Conservation (phyloP, 2,888 invertebrate species). For the Dorcus hopei region DNA sequence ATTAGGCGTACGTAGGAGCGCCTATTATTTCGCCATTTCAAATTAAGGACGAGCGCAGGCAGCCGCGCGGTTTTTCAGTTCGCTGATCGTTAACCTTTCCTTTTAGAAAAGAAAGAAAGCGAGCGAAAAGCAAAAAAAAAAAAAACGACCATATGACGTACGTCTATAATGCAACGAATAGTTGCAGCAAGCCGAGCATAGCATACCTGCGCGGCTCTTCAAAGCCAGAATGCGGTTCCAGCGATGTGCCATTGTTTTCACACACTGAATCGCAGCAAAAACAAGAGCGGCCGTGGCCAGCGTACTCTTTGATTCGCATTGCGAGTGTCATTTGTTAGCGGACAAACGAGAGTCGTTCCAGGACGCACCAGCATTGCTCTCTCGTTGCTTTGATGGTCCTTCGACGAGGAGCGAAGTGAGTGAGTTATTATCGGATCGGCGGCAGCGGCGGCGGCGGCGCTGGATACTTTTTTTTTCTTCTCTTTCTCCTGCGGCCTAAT, state of each 20-base stretch:
- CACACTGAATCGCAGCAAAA: conserved; percentile 48
- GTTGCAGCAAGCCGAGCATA: conserved; percentile 28
- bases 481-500: not conserved
- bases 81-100: too few relatives aligned
- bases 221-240: conserved; percentile 48
- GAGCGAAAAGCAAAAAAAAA: too few relatives aligned
- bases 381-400: conserved; percentile 23
- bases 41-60: too few relatives aligned
- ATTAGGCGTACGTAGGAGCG: too few relatives aligned
- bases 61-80: too few relatives aligned
- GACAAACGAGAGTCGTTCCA: conserved; percentile 42
- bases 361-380: conserved; percentile 18
- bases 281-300: conserved; percentile 45
- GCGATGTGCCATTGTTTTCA: conserved; percentile 52
- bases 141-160: conserved; percentile 5
- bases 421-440: conserved; percentile 31
- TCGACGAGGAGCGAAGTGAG: conserved; percentile 20
- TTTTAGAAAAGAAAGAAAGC: too few relatives aligned
- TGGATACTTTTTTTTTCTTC: not conserved
- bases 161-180: conserved; percentile 20
- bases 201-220: conserved; percentile 43
- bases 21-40: too few relatives aligned
- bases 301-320: conserved; percentile 46
- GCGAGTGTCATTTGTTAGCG: conserved; percentile 44
- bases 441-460: not conserved